A percentile compares a stretch with the other conserved stretches of the same genome.
These are phyloP conservation scores for Myioborus miniatus DNA, from an alignment of 2,797 vertebrate genomes.

Conservation along the genomic window DNA sequence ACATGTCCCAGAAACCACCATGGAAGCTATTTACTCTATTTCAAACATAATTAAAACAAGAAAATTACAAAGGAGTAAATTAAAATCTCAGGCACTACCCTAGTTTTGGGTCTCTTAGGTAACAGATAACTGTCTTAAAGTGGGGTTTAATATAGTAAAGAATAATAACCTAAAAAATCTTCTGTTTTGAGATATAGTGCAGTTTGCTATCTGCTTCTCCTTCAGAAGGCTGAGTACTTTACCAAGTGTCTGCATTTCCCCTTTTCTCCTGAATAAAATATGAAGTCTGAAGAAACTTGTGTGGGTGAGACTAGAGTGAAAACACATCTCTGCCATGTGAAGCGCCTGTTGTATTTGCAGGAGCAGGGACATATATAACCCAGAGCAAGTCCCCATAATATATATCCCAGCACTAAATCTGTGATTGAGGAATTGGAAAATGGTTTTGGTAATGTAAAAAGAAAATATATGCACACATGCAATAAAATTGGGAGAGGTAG, in stretches of 20 bases:
- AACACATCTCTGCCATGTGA: neutral
- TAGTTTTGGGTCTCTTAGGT: neutral
- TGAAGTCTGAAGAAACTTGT: neutral
- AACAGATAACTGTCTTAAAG: neutral
- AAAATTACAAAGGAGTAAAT: constrained; percentile 37
- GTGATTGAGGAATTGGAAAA: neutral
- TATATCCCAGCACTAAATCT: neutral
- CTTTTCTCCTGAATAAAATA: neutral
- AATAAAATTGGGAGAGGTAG: neutral
- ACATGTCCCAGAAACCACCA: neutral
- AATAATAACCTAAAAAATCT: neutral
- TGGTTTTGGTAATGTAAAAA: neutral
- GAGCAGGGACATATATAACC: neutral
- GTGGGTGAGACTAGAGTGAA: neutral
- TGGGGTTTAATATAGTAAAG: neutral
- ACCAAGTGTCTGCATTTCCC: neutral
- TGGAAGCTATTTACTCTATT: constrained; percentile 37
- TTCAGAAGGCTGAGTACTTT: neutral
- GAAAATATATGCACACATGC: neutral
- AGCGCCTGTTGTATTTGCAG: neutral
- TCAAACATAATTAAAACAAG: constrained; percentile 47
- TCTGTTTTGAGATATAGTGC: neutral
- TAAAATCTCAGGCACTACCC: neutral
- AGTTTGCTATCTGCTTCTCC: neutral
- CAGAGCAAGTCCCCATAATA: neutral